These are phyloP conservation scores for Butastur rufipennis DNA, from an alignment of 2,113 vertebrate genomes.

Conservation along the genomic window DNA sequence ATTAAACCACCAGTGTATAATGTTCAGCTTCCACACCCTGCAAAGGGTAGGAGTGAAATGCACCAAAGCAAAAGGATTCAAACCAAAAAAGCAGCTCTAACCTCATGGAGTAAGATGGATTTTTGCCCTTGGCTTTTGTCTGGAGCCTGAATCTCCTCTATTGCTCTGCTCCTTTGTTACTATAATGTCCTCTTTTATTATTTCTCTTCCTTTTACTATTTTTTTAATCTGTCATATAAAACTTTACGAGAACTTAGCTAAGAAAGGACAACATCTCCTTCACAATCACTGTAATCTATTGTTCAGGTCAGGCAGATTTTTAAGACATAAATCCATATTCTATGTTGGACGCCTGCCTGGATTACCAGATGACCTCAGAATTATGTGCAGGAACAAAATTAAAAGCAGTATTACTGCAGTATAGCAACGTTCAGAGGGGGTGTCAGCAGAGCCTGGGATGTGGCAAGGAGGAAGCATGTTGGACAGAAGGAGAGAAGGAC, in stretches of 20 bases:
- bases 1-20: constrained; percentile 46
- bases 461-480: not conserved
- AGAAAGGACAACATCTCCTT: constrained; percentile 38
- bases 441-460: not conserved
- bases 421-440: not conserved
- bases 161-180: not conserved
- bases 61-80: constrained; percentile 44
- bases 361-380: not conserved
- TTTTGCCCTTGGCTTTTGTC: constrained; percentile 48
- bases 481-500: not conserved
- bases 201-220: constrained; percentile 31
- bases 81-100: not conserved
- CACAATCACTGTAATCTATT: not conserved
- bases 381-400: not conserved
- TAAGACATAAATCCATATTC: not conserved
- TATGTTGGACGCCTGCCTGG: not conserved
- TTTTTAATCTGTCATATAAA: constrained; percentile 46
- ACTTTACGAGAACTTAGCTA: constrained; percentile 4
- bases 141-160: constrained; percentile 15
- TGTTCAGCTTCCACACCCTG: not conserved
- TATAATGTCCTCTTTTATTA: constrained; percentile 27
- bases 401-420: not conserved
- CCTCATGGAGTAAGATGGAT: not conserved
- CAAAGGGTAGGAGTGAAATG: constrained; percentile 17
- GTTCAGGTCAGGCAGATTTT: not conserved